These are phyloP conservation scores for Nemotelus pantherinus DNA, from an alignment of 2,888 invertebrate genomes.

Conservation along the genomic window DNA sequence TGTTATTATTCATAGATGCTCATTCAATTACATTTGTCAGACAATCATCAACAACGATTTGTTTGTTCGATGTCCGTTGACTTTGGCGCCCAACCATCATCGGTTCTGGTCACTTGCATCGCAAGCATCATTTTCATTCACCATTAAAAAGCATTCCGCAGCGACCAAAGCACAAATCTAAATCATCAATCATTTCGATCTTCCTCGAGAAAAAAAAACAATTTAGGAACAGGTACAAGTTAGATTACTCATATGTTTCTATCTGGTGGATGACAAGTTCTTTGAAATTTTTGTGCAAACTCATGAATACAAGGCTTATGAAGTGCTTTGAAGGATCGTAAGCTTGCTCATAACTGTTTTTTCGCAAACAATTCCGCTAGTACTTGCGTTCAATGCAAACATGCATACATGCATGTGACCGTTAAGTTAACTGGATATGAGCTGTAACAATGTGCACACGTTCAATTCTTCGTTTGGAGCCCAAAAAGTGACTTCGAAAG, in stretches of 20 bases:
- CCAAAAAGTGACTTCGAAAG: no score
- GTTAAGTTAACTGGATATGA: background rate
- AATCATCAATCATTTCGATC: slow-evolving; percentile 4
- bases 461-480: background rate
- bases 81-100: background rate
- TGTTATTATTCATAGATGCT: no score
- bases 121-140: background rate
- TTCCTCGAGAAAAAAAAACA: background rate
- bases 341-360: background rate
- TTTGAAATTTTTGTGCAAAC: background rate
- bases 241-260: no score
- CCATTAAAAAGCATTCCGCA: background rate
- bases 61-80: background rate
- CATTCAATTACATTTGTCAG: background rate
- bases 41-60: background rate
- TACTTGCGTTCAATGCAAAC: background rate
- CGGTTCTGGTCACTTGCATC: background rate
- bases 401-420: background rate
- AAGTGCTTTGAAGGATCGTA: background rate
- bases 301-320: background rate
- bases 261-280: background rate
- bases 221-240: no score
- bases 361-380: background rate
- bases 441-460: background rate
- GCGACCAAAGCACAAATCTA: background rate